These are phyloP conservation scores for Athalia cordata DNA, from an alignment of 2,888 invertebrate genomes.

Conservation along the genomic window DNA sequence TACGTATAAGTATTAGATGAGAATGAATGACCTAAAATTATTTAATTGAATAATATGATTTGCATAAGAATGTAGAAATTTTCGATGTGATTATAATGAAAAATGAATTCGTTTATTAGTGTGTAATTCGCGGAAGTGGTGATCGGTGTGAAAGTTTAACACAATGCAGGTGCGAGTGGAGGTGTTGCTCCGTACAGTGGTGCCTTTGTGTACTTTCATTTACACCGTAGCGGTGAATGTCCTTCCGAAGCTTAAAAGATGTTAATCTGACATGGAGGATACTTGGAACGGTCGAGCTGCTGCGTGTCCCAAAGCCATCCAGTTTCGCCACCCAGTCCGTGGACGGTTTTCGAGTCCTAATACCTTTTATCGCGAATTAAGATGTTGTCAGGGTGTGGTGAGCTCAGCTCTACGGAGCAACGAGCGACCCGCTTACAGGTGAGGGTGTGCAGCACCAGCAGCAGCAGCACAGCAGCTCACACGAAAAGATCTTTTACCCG, in stretches of 20 bases:
- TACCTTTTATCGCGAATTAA: conserved; percentile 68
- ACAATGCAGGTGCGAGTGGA: not conserved
- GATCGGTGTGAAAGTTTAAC: too few relatives aligned
- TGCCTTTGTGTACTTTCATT: conserved; percentile 15
- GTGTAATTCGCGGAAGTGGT: too few relatives aligned
- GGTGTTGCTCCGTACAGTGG: not conserved
- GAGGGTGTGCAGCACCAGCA: conserved; percentile 36
- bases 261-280: conserved; percentile 66
- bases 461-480: not conserved
- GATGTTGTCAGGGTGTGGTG: conserved; percentile 62
- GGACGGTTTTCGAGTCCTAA: conserved; percentile 55
- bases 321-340: conserved; percentile 47
- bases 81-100: too few relatives aligned
- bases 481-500: conserved; percentile 37
- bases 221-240: conserved; percentile 29
- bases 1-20: too few relatives aligned
- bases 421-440: conserved; percentile 14
- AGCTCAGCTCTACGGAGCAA: conserved; percentile 32
- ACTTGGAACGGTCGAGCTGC: conserved; percentile 58
- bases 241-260: conserved; percentile 52
- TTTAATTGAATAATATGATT: too few relatives aligned
- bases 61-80: too few relatives aligned
- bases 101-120: too few relatives aligned
- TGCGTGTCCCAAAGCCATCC: conserved; percentile 60
- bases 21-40: too few relatives aligned